Conservation (phyloP, 2,113 vertebrate genomes). For the Megaceryle torquata region DNA sequence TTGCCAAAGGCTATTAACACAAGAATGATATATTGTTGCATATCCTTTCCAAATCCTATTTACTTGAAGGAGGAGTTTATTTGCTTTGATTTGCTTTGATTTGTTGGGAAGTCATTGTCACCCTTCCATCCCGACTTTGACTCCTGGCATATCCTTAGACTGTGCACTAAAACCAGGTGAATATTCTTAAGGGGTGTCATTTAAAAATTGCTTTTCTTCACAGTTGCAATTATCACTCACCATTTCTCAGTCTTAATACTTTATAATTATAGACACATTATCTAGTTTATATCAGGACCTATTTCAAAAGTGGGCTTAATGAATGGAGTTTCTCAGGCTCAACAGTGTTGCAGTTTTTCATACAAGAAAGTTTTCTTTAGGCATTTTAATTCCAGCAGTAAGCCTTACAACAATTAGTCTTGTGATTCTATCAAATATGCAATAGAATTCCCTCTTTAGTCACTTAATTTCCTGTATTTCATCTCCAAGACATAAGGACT, state of each 20-base stretch:
- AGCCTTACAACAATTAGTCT: not conserved
- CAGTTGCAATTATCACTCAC: not conserved
- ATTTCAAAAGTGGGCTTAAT: not conserved
- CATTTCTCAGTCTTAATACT: not conserved
- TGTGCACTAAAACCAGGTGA: not conserved
- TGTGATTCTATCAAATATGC: not conserved
- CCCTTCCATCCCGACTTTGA: not conserved
- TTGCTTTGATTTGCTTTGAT: not conserved
- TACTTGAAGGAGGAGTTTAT: not conserved
- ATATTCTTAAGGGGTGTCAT: not conserved
- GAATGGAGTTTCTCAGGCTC: not conserved
- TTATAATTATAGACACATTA: not conserved
- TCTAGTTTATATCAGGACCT: not conserved
- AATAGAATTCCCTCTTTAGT: not conserved
- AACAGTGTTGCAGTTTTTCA: not conserved
- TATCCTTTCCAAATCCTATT: not conserved
- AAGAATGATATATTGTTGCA: not conserved
- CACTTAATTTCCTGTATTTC: not conserved
- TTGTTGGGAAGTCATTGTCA: not conserved
- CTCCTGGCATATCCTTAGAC: not conserved
- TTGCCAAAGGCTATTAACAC: not conserved
- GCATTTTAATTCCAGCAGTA: not conserved
- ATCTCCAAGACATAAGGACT: not conserved
- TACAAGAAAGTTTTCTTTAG: not conserved
- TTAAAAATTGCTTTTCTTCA: not conserved